A percentile compares a stretch with the other conserved stretches of the same genome.
phyloP scores from a whole-genome alignment of 2,797 vertebrate species.

The Meriones psammophilus region DNA sequence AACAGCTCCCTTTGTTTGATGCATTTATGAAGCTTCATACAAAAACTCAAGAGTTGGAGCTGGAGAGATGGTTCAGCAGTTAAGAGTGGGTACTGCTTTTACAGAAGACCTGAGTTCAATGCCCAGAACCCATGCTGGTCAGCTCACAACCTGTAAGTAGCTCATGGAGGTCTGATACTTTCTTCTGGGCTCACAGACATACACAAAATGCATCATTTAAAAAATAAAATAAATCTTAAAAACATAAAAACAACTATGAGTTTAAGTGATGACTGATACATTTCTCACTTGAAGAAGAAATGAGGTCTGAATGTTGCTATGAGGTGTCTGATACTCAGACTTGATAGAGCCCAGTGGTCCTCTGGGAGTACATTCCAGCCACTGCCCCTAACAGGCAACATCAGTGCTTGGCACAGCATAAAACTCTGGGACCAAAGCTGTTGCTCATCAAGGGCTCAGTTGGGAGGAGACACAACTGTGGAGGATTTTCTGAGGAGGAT shows the following conservation, averaged over 20 bases:
- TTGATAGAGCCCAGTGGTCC: background rate
- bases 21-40: conserved; percentile 32
- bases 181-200: background rate
- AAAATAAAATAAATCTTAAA: background rate
- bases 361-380: background rate
- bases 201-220: background rate
- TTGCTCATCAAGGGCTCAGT: background rate
- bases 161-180: background rate
- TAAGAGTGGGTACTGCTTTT: background rate
- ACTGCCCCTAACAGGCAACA: background rate
- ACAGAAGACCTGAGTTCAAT: background rate
- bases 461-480: background rate
- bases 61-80: background rate
- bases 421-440: conserved; percentile 28
- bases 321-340: background rate
- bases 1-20: conserved; percentile 17
- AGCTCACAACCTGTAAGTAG: background rate
- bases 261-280: background rate
- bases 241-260: background rate
- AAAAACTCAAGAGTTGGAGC: background rate
- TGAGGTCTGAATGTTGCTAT: background rate
- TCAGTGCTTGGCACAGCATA: background rate
- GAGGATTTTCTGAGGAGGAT: background rate
- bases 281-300: conserved; percentile 28
- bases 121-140: background rate